Evolutionary conservation across 2,113 vertebrate genomes (phyloP), one percentile per base, ranked within the genome.

Genomic region (Marmota flaviventris): DNA sequence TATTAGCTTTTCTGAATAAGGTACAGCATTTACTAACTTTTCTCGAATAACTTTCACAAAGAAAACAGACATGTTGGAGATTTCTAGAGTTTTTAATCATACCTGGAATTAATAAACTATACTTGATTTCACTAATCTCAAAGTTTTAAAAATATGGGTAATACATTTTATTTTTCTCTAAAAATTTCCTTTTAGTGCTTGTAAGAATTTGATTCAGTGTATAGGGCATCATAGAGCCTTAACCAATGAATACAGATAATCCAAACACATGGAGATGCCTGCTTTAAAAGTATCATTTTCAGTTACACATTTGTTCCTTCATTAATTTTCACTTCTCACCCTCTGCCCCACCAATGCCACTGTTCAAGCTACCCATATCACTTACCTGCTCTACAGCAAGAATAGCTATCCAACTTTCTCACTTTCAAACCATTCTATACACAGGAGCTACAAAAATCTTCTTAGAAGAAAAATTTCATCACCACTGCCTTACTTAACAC

Each of bases 1-100:
- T 86, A 42, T 79, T 48, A 76, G 39, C 22, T 86, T 83, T 85
- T 86, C 27, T 87, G 75, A 89, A 58, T 1, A 93, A 93, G n/a
- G 85, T 77, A 17, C 2, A 83, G 0, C 39, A 84, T 91, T 90
- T 90, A 18, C 13, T 89, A 69, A 32, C 51, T 85, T 63, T 39
- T 42, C 12, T 39, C 8, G 89, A 91, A 63, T 78, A 69, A 58
- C 37, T 69, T 95, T 93, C 34, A 89, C 32, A 51, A 86, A 95
- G 37, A 92, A 34, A 82, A 24, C 11, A 94, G 39, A 51, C 37
- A 93, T 69, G 4, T 89, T 67, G 37, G 48, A 72, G 22, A 85
- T 72, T 48, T 91, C 24, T 18, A 78, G n/a, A 87, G 37, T 56
- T 92, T 91, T 96, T 73, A 89, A 89, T 48, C 67, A 69, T 45